Evolutionary conservation across 2,797 vertebrate species (phyloP).

Genomic region (Propithecus deckenii): DNA sequence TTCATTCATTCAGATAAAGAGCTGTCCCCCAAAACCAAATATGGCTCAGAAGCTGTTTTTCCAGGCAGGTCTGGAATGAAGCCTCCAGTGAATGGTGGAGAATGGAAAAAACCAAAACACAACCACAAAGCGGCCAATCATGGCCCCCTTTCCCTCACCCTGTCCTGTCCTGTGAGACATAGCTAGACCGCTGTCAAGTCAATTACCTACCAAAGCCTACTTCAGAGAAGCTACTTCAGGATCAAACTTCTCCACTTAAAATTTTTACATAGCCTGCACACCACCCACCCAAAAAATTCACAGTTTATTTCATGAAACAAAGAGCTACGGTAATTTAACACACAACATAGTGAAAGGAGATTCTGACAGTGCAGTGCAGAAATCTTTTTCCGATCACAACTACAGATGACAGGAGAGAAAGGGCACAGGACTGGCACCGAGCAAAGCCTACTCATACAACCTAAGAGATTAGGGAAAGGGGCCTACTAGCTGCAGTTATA

Average conservation of each 20-base stretch:
- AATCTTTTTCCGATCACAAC: slow-evolving; percentile 82
- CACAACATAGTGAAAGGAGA: slow-evolving; percentile 84
- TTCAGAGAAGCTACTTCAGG: slow-evolving; percentile 75
- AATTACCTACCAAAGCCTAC: slow-evolving; percentile 66
- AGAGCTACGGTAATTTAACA: slow-evolving; percentile 83
- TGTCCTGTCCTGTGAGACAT: slow-evolving; percentile 46
- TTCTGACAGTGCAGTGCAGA: slow-evolving; percentile 84
- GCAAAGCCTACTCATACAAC: slow-evolving; percentile 84
- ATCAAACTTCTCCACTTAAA: slow-evolving; percentile 83
- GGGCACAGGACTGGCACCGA: slow-evolving; percentile 81
- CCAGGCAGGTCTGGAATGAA: slow-evolving; percentile 48
- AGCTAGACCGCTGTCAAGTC: slow-evolving; percentile 52
- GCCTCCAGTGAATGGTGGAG: slow-evolving; percentile 48
- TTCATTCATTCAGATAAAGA: background rate
- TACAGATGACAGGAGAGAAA: slow-evolving; percentile 79
- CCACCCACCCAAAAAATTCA: slow-evolving; percentile 82
- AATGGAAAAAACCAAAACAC: slow-evolving; percentile 58
- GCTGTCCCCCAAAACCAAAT: background rate
- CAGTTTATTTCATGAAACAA: slow-evolving; percentile 89
- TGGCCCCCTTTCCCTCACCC: slow-evolving; percentile 13
- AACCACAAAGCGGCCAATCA: slow-evolving; percentile 29
- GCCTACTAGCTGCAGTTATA: slow-evolving; percentile 83
- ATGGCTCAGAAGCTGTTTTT: slow-evolving; percentile 22
- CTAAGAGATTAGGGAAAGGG: slow-evolving; percentile 82
- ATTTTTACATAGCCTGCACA: slow-evolving; percentile 85